Percentiles rank a stretch among this genome's conserved stretches.
These are phyloP conservation scores for Carposina sasakii DNA, from an alignment of 1,140 invertebrate species.

Conservation along the genomic window DNA sequence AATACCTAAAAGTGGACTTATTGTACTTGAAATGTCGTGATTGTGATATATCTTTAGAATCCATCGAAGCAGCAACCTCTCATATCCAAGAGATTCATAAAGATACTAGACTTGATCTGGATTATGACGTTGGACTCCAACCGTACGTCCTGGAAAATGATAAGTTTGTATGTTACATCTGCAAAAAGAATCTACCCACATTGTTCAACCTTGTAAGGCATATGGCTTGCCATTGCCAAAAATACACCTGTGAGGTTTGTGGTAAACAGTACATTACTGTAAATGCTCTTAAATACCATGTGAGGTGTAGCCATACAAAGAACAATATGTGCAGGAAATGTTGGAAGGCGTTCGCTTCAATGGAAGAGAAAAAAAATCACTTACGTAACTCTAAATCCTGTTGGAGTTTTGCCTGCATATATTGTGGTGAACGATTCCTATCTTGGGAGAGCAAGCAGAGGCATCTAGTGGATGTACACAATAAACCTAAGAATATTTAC, in stretches of 20 bases:
- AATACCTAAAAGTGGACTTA: conserved; percentile 46
- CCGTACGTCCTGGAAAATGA: conserved; percentile 46
- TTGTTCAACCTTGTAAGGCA: conserved; percentile 44
- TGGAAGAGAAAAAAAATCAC: conserved; percentile 41
- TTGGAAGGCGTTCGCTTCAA: conserved; percentile 41
- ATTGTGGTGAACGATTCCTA: conserved; percentile 48
- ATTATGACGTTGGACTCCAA: conserved; percentile 39
- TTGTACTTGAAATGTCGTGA: conserved; percentile 36
- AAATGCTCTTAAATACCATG: conserved; percentile 51
- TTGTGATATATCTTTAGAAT: conserved; percentile 27
- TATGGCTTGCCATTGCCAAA: conserved; percentile 47
- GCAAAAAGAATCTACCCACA: conserved; percentile 39
- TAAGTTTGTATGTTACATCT: conserved; percentile 43
- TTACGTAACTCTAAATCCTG: conserved; percentile 37
- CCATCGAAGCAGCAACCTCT: conserved; percentile 28
- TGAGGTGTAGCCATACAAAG: conserved; percentile 42
- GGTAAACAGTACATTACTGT: conserved; percentile 44
- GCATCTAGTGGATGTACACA: conserved; percentile 40
- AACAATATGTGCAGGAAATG: conserved; percentile 51
- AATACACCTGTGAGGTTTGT: conserved; percentile 55
- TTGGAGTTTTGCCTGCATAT: conserved; percentile 43
- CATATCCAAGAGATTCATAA: conserved; percentile 36
- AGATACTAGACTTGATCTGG: conserved; percentile 22
- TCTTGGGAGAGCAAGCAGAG: conserved; percentile 51
- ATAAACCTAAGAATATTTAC: conserved; percentile 32